These are phyloP conservation scores for Dipodomys merriami DNA, from an alignment of 2,113 vertebrate genomes.

Conservation along the genomic window DNA sequence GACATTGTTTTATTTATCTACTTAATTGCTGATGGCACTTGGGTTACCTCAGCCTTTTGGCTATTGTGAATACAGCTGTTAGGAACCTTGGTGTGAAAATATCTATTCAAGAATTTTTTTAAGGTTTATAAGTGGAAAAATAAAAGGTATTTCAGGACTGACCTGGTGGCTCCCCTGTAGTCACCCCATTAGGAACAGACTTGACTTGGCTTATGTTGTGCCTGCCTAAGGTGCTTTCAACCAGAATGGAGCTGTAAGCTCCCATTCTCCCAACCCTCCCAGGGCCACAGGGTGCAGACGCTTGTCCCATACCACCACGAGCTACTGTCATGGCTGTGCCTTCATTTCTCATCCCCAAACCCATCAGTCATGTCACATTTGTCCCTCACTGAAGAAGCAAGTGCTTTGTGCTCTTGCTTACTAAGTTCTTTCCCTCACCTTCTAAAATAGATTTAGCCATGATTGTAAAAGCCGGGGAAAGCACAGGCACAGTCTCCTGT, in stretches of 20 bases:
- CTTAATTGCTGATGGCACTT: neutral
- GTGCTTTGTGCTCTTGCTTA: slow-evolving; percentile 12
- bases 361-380: slow-evolving; percentile 6
- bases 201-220: neutral
- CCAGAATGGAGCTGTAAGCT: neutral
- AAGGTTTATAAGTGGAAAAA: neutral
- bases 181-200: neutral
- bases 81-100: fast-evolving
- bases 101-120: neutral
- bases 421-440: slow-evolving; percentile 14
- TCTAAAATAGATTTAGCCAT: slow-evolving; percentile 5
- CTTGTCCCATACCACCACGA: fast-evolving
- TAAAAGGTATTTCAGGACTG: neutral
- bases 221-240: neutral
- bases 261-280: neutral
- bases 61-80: neutral
- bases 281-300: neutral
- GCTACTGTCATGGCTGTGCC: neutral
- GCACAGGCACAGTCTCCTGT: neutral
- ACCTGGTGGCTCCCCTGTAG: neutral
- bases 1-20: neutral
- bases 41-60: neutral
- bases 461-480: neutral
- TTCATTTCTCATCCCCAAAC: slow-evolving; percentile 34
- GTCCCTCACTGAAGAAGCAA: slow-evolving; percentile 10